Conservation (phyloP, 2,888 invertebrate genomes). For the Lomographa bimaculata region DNA sequence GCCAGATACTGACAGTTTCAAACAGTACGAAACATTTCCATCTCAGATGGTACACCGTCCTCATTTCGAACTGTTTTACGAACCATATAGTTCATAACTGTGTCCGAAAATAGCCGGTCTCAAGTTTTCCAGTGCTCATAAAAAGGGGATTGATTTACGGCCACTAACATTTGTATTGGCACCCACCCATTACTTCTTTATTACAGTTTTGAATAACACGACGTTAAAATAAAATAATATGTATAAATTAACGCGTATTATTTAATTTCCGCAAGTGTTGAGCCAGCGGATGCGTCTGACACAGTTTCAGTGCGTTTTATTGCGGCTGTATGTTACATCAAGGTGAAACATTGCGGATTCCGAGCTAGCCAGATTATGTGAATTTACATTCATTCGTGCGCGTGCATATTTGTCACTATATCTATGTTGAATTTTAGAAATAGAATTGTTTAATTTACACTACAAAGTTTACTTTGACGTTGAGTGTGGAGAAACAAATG, state of each 20-base stretch:
- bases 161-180: constrained; percentile 60
- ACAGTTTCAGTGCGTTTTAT: constrained; percentile 20
- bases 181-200: constrained; percentile 50
- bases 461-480: background rate
- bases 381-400: background rate
- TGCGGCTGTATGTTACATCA: constrained; percentile 13
- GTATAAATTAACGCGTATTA: constrained; percentile 38
- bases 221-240: constrained; percentile 34
- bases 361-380: constrained; percentile 7
- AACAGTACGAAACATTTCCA: too few relatives aligned
- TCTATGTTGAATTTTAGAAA: constrained; percentile 11
- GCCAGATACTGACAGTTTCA: too few relatives aligned
- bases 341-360: constrained; percentile 19
- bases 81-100: constrained; percentile 63
- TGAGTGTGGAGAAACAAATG: too few relatives aligned
- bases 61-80: constrained; percentile 57
- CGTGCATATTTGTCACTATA: too few relatives aligned
- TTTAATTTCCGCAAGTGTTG: constrained; percentile 31
- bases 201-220: constrained; percentile 46
- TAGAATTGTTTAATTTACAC: background rate
- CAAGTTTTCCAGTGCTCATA: constrained; percentile 61
- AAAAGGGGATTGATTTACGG: constrained; percentile 69
- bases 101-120: constrained; percentile 58
- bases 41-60: constrained; percentile 33
- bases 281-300: constrained; percentile 15